Conservation (phyloP, 2,888 invertebrate genomes). For the Cheilosia pagana region DNA sequence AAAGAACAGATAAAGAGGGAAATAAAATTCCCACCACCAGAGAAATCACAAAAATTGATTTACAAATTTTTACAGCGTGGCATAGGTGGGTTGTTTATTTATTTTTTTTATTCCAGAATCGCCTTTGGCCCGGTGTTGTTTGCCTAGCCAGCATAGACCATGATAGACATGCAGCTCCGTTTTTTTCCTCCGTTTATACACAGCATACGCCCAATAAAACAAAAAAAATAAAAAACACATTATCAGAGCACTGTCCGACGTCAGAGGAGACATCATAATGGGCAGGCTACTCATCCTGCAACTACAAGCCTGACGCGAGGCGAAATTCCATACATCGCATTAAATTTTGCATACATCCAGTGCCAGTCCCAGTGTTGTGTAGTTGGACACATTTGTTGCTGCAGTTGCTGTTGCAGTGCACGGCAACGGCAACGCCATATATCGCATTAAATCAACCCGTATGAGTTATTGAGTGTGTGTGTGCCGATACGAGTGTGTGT, state of each 20-base stretch:
- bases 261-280: slow-evolving; percentile 49
- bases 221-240: slow-evolving; percentile 25
- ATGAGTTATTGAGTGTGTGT: slow-evolving; percentile 55
- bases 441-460: slow-evolving; percentile 68
- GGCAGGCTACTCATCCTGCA: slow-evolving; percentile 20
- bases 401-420: slow-evolving; percentile 18
- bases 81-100: not conserved
- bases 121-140: slow-evolving; percentile 49
- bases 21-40: slow-evolving; percentile 54
- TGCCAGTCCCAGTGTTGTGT: slow-evolving; percentile 9
- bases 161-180: slow-evolving; percentile 47
- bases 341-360: slow-evolving; percentile 42
- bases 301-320: slow-evolving; percentile 12
- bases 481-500: slow-evolving; percentile 33
- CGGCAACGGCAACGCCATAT: no score
- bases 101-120: slow-evolving; percentile 10
- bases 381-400: slow-evolving; percentile 8
- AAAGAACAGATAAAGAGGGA: slow-evolving; percentile 10
- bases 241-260: slow-evolving; percentile 30
- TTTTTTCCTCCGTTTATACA: slow-evolving; percentile 59
- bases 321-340: slow-evolving; percentile 29
- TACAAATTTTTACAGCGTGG: slow-evolving; percentile 55
- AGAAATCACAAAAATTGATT: slow-evolving; percentile 74
- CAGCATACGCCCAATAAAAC: not conserved
- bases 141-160: slow-evolving; percentile 59